These are phyloP conservation scores for Tylochromis polylepis DNA, from an alignment of 2,113 vertebrate species.

Conservation along the genomic window DNA sequence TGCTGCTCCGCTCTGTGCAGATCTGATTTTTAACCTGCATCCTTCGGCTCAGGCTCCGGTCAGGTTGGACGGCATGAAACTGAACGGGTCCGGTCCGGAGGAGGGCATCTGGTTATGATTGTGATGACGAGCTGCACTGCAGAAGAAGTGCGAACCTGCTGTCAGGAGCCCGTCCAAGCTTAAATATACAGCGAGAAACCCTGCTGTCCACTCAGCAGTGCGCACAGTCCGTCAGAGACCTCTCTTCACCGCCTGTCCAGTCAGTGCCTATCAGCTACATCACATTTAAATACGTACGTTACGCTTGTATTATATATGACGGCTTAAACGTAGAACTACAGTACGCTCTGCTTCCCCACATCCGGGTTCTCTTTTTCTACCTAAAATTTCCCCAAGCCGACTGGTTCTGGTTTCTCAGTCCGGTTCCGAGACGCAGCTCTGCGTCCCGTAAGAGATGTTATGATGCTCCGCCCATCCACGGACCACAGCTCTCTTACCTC, in stretches of 20 bases:
- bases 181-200: background rate
- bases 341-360: background rate
- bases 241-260: slow-evolving; percentile 27
- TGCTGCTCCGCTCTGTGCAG: slow-evolving; percentile 73
- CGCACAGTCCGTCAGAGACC: slow-evolving; percentile 44
- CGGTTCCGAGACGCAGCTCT: slow-evolving; percentile 34
- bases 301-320: slow-evolving; percentile 11
- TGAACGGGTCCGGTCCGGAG: slow-evolving; percentile 43
- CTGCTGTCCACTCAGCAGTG: slow-evolving; percentile 56
- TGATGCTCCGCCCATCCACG: slow-evolving; percentile 38
- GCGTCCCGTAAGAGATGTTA: slow-evolving; percentile 20
- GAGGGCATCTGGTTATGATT: slow-evolving; percentile 48
- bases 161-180: slow-evolving; percentile 24
- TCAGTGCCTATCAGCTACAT: slow-evolving; percentile 20
- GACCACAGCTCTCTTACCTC: background rate
- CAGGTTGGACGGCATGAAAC: slow-evolving; percentile 39
- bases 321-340: slow-evolving; percentile 14
- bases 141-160: background rate
- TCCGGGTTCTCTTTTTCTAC: slow-evolving; percentile 9
- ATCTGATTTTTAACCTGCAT: slow-evolving; percentile 82
- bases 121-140: slow-evolving; percentile 37
- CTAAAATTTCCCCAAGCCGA: background rate
- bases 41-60: slow-evolving; percentile 64
- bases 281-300: slow-evolving; percentile 29
- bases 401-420: background rate